Evolutionary conservation across 92 coral and sea anemone species (phyloP).

Genomic region (Porites cylindrica): DNA sequence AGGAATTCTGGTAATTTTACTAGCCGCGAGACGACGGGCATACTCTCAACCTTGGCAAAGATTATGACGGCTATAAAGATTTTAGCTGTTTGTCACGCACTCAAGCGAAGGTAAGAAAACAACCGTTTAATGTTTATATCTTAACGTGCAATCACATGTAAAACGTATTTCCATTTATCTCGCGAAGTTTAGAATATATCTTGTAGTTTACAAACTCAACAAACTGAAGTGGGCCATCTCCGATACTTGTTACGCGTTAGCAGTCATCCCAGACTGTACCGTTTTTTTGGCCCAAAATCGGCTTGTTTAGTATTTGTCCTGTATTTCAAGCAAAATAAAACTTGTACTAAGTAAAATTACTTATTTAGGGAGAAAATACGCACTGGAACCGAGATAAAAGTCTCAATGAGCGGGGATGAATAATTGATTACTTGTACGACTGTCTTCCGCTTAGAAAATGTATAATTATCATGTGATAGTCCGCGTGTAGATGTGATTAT

Average conservation of each 20-base stretch:
- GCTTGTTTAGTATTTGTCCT: background rate
- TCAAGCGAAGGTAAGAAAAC: background rate
- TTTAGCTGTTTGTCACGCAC: conserved; percentile 2
- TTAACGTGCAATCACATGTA: background rate
- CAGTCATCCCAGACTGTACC: background rate
- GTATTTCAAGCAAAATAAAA: background rate
- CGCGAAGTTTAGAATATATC: background rate
- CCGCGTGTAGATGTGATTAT: background rate
- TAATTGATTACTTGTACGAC: background rate
- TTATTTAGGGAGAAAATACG: background rate
- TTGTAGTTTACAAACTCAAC: background rate
- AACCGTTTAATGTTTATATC: background rate
- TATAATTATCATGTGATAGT: background rate
- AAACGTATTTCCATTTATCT: background rate
- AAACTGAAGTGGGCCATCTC: background rate
- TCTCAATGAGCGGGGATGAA: background rate
- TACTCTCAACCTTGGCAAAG: background rate
- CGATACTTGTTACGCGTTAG: background rate
- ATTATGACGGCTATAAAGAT: background rate
- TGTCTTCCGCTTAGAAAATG: background rate
- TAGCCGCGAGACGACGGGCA: background rate
- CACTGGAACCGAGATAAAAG: background rate
- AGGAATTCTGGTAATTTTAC: background rate
- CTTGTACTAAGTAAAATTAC: background rate
- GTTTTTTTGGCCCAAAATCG: background rate